Base-by-base conservation (phyloP, 2,797 vertebrate genomes). In the Eidolon dupreanum region DNA sequence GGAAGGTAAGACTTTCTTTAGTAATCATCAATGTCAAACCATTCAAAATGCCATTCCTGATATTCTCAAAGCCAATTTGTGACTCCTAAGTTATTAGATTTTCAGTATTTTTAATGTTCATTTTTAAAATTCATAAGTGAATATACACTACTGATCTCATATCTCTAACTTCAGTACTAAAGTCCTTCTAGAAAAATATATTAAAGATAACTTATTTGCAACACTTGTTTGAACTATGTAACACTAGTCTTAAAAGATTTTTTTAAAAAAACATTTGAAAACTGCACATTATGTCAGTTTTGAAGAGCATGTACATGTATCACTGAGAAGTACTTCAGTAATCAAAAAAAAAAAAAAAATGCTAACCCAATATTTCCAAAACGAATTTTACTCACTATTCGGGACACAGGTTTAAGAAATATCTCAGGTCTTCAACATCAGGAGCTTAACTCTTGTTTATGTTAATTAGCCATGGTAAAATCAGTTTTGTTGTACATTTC, bases 1-100 rank as follows among this genome's bases (percentile, higher is more conserved):
- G 99, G 99, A 99, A 99, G 99, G 99, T 99, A 98, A 95, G 98
- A 93, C 89, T 86, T 93, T 92, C 87, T 85, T 92, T 95, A 55
- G 68, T 85, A 81, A 71, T 75, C 73, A 57, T 4, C 11, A 90
- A n/a, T 1, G 41, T 51, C 77, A 70, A 38, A 46, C n/a, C 55
- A 84, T 53, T 84, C 17, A 74, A 90, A 91, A 95, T 55, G 31
- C 17, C 11, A 46, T 65, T 57, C 19, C 88, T 82, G 28, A 43
- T 59, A 75, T 92, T 84, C 46, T 65, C 55, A 92, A 89, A 89
- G 41, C 6, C 10, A 75, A 15, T 81, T 57, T 22, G 15, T 85
- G 28, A 55, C 8, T 75, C 43, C 13, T 51, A 65, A 81, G 15
- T 78, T 77, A 74, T 38, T 78, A 73, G 5, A 74, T n/a, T 43